These are phyloP conservation scores for Saccopteryx bilineata DNA, from an alignment of 2,113 vertebrate genomes.

Conservation along the genomic window DNA sequence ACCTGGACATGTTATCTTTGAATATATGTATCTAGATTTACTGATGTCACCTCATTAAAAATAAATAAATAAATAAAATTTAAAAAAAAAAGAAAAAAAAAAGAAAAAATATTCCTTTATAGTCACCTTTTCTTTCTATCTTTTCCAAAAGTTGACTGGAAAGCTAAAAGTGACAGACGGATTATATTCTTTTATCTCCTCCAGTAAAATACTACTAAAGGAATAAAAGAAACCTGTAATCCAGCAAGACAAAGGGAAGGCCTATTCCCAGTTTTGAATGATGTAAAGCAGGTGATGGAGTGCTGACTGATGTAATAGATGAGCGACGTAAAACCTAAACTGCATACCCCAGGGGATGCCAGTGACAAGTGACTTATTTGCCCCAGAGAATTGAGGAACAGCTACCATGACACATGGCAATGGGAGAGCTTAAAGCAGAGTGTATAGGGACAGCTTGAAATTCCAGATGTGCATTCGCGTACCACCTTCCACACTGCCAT, in stretches of 20 bases:
- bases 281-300: background rate
- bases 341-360: background rate
- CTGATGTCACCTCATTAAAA: too few relatives aligned
- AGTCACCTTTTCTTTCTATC: background rate
- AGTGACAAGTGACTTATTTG: background rate
- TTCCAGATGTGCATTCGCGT: background rate
- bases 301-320: background rate
- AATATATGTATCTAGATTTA: too few relatives aligned
- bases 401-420: background rate
- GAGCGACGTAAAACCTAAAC: background rate
- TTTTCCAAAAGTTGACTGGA: background rate
- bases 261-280: background rate
- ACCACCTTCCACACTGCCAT: background rate
- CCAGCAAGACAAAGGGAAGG: background rate
- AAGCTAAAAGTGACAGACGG: background rate
- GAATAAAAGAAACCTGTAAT: background rate
- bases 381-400: background rate
- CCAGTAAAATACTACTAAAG: background rate
- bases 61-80: too few relatives aligned
- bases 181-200: background rate
- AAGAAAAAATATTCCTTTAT: constrained; percentile 18
- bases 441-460: background rate
- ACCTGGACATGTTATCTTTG: too few relatives aligned
- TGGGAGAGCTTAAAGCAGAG: background rate
- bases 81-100: too few relatives aligned